Conservation (phyloP, 2,888 invertebrate genomes). For the Dinocampus coccinellae region DNA sequence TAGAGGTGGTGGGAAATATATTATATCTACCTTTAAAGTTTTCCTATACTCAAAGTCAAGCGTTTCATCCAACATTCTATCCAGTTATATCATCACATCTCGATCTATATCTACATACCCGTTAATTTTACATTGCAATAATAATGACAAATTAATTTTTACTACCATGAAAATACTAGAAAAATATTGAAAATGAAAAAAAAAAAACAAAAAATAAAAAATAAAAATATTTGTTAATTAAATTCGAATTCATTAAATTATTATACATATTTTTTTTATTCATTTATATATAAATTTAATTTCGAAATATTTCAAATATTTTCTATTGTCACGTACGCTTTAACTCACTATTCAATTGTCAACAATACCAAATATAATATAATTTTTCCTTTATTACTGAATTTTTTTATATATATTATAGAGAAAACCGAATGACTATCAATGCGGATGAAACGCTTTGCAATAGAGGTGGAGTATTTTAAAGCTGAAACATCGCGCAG, state of each 20-base stretch:
- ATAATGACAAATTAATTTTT: not conserved
- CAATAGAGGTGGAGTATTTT: conserved; percentile 20
- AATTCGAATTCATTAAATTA: too few relatives aligned
- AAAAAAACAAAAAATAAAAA: not conserved
- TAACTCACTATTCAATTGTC: not conserved
- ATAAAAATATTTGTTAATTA: not conserved
- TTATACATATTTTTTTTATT: too few relatives aligned
- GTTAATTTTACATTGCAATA: not conserved
- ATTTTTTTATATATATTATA: conserved; percentile 5
- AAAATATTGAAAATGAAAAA: not conserved
- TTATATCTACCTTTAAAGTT: not conserved
- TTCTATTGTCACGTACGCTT: not conserved
- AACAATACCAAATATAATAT: conserved; percentile 16
- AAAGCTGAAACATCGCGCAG: conserved; percentile 14
- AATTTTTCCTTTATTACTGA: too few relatives aligned
- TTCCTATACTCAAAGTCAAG: not conserved
- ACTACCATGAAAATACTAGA: not conserved
- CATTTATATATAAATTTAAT: not conserved
- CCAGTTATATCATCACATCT: not conserved
- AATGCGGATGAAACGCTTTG: conserved; percentile 21
- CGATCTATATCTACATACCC: not conserved
- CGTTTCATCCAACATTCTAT: not conserved
- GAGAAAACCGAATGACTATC: conserved; percentile 27
- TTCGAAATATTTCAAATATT: not conserved
- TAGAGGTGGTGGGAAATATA: conserved; percentile 42